A percentile compares a stretch with the other conserved stretches of the same genome.
phyloP scores from a whole-genome alignment of 1,140 invertebrate species.

The Calycopis cecrops region DNA sequence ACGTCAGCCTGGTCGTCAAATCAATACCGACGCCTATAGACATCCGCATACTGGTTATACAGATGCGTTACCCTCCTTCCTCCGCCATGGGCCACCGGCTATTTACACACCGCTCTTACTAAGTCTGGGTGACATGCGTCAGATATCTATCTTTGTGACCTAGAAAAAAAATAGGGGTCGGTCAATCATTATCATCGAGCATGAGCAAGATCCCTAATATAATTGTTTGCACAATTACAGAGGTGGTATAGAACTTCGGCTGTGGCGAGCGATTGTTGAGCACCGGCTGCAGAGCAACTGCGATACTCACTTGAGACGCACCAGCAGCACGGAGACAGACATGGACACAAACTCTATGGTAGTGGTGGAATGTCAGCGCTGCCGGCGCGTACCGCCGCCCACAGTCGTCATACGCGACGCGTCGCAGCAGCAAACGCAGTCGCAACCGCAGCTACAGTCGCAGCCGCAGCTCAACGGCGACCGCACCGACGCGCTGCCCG shows the following conservation, averaged over 20 bases:
- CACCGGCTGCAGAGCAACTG: conserved; percentile 49
- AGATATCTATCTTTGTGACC: too few relatives aligned
- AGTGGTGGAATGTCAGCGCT: conserved; percentile 60
- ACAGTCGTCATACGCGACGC: conserved; percentile 51
- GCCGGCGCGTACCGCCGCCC: conserved; percentile 46
- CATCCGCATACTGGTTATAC: too few relatives aligned
- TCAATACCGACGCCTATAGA: too few relatives aligned
- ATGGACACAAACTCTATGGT: conserved; percentile 65
- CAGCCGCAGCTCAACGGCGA: conserved; percentile 41
- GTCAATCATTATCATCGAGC: too few relatives aligned
- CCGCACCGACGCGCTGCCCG: conserved; percentile 26
- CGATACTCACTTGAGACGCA: conserved; percentile 34
- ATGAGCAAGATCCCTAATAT: not conserved
- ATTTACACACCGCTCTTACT: too few relatives aligned
- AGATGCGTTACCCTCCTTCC: too few relatives aligned
- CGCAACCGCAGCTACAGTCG: conserved; percentile 22
- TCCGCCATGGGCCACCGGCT: too few relatives aligned
- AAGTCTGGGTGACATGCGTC: too few relatives aligned
- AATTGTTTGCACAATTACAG: conserved; percentile 26
- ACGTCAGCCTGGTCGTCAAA: too few relatives aligned
- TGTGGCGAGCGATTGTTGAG: conserved; percentile 75
- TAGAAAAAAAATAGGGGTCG: too few relatives aligned
- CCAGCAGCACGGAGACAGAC: conserved; percentile 65
- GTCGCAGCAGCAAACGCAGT: conserved; percentile 31
- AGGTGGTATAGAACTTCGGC: conserved; percentile 70